Evolutionary conservation across 2,797 vertebrate species (phyloP).

Genomic region (Pipistrellus nathusii): DNA sequence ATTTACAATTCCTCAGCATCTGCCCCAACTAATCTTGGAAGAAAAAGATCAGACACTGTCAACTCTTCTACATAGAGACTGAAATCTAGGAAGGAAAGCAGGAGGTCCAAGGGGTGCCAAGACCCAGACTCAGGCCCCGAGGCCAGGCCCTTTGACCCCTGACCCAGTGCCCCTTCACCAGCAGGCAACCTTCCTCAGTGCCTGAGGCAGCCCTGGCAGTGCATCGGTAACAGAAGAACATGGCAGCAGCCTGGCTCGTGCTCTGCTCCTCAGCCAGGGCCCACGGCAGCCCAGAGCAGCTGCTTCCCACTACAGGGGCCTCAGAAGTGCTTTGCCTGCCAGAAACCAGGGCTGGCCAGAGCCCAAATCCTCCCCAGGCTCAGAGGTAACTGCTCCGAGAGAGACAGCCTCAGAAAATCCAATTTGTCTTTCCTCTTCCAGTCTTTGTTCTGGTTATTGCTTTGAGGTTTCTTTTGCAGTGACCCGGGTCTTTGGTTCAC

Average conservation of each 20-base stretch:
- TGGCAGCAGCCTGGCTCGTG: neutral
- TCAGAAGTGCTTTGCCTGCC: neutral
- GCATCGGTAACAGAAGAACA: neutral
- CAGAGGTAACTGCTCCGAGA: slow-evolving; percentile 25
- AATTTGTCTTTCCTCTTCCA: slow-evolving; percentile 69
- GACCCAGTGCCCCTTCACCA: neutral
- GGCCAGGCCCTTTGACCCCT: neutral
- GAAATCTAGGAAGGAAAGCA: neutral
- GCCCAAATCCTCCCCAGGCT: slow-evolving; percentile 3
- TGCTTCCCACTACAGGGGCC: neutral
- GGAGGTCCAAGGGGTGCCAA: fast-evolving
- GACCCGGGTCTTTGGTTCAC: slow-evolving; percentile 64
- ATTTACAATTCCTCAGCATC: neutral
- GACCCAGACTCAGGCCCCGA: neutral
- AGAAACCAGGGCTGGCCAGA: neutral
- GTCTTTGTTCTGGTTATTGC: slow-evolving; percentile 53
- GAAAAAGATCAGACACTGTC: neutral
- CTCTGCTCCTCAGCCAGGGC: neutral
- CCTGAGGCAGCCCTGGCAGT: neutral
- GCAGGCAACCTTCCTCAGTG: neutral
- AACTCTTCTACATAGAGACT: neutral
- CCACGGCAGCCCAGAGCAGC: neutral
- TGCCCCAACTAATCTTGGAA: neutral
- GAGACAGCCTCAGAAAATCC: slow-evolving; percentile 58
- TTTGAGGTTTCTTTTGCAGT: slow-evolving; percentile 69